Percentiles rank a stretch among this genome's conserved stretches.
Evolutionary conservation across 1,140 invertebrate genomes (phyloP).

Genomic region (Ostrea denselamellosa): DNA sequence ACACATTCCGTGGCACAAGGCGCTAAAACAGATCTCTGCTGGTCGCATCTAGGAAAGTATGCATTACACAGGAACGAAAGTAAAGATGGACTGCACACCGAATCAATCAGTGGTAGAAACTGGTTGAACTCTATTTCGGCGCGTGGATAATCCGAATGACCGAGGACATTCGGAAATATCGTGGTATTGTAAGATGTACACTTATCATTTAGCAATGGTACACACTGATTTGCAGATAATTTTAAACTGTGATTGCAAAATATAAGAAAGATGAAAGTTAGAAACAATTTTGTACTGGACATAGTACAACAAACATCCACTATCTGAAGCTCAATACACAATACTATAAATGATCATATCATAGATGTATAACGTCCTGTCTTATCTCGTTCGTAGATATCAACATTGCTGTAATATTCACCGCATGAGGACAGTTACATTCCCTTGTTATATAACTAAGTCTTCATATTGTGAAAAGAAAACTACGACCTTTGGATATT

Average conservation of each 20-base stretch:
- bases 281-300: neutral
- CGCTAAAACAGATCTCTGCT: neutral
- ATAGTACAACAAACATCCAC: neutral
- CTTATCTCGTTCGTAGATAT: no score
- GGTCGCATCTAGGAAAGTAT: neutral
- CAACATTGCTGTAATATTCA: no score
- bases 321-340: no score
- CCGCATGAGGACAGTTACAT: no score
- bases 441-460: no score
- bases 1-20: slow-evolving; percentile 8
- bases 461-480: no score
- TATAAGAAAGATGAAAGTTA: neutral
- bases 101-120: neutral
- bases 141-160: neutral
- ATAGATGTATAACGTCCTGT: no score
- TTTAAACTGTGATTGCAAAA: neutral
- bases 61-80: neutral
- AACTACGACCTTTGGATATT: no score
- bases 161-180: slow-evolving; percentile 1
- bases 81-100: neutral
- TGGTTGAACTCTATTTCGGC: neutral
- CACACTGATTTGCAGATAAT: neutral
- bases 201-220: neutral
- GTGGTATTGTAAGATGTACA: neutral
- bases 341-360: no score